phyloP scores from a whole-genome alignment of 1,140 invertebrate genomes.

The Aphelenchoides besseyi region DNA sequence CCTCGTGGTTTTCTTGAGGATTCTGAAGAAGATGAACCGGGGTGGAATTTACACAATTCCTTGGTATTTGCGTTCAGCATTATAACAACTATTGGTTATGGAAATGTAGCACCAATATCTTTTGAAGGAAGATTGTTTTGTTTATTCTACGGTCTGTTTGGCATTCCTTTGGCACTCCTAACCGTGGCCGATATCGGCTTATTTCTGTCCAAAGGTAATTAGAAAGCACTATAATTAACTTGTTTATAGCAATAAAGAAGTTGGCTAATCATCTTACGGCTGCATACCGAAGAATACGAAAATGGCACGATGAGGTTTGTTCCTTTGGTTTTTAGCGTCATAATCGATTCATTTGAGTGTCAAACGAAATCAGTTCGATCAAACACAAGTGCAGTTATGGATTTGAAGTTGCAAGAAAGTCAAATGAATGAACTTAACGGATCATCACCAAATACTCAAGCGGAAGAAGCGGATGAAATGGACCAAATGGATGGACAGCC shows the following conservation, averaged over 20 bases:
- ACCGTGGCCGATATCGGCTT: constrained; percentile 45
- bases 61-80: constrained; percentile 36
- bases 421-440: background rate
- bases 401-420: background rate
- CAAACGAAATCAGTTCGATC: background rate
- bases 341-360: background rate
- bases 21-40: background rate
- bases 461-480: background rate
- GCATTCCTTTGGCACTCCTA: constrained; percentile 34
- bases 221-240: background rate
- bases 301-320: background rate
- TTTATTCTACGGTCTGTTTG: constrained; percentile 40
- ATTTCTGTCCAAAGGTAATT: constrained; percentile 30
- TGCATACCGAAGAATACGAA: background rate
- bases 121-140: constrained; percentile 32
- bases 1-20: background rate
- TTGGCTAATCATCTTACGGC: background rate
- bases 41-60: constrained; percentile 28
- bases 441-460: background rate
- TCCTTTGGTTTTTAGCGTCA: background rate
- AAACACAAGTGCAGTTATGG: background rate
- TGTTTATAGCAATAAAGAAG: background rate
- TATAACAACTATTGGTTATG: constrained; percentile 44
- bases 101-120: constrained; percentile 35
- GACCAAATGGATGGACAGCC: background rate